These are phyloP conservation scores for Dynastes hyllus DNA, from an alignment of 2,888 invertebrate species.

Conservation along the genomic window DNA sequence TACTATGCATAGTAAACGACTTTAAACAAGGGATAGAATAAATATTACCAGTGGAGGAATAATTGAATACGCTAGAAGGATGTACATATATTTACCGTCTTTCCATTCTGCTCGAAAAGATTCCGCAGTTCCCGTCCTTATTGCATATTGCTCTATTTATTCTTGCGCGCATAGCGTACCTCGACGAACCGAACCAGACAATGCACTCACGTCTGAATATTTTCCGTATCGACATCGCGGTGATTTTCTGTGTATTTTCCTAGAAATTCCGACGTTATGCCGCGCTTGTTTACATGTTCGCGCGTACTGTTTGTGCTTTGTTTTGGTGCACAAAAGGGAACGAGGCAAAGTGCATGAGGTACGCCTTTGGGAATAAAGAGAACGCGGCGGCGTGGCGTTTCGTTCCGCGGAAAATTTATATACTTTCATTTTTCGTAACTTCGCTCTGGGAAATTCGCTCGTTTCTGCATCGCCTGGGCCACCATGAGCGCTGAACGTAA, in stretches of 20 bases:
- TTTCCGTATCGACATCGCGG: neutral
- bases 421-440: conserved; percentile 7
- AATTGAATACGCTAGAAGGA: too few relatives aligned
- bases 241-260: too few relatives aligned
- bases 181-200: conserved; percentile 2
- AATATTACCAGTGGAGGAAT: too few relatives aligned
- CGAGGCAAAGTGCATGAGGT: too few relatives aligned
- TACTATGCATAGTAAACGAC: too few relatives aligned
- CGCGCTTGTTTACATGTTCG: too few relatives aligned
- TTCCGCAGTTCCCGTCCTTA: neutral
- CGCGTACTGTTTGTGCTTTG: too few relatives aligned
- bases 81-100: too few relatives aligned
- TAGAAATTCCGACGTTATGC: too few relatives aligned
- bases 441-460: conserved; percentile 9
- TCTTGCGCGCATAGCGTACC: neutral
- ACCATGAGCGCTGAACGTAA: neutral
- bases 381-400: neutral
- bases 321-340: too few relatives aligned
- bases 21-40: too few relatives aligned
- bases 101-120: too few relatives aligned
- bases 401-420: neutral
- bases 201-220: conserved; percentile 11
- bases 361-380: conserved; percentile 3
- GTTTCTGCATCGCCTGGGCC: neutral
- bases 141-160: conserved; percentile 7